phyloP scores from a whole-genome alignment of 2,888 invertebrate species.

The Agrenia bidenticulata region DNA sequence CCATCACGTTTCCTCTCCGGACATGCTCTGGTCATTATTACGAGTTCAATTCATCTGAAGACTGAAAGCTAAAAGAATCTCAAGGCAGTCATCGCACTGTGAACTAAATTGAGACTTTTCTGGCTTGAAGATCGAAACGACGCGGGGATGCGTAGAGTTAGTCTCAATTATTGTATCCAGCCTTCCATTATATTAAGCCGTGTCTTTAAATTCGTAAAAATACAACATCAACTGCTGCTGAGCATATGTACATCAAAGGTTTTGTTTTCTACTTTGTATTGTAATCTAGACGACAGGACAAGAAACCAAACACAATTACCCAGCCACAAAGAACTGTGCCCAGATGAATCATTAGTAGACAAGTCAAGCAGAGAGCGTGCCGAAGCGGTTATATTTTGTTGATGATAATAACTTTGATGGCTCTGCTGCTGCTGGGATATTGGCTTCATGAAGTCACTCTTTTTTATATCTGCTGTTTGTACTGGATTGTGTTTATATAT shows the following conservation, averaged over 20 bases:
- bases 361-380: constrained; percentile 40
- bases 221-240: no score
- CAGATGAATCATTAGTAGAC: constrained; percentile 36
- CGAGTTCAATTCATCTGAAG: not conserved
- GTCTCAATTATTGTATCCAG: no score
- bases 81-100: not conserved
- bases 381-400: constrained; percentile 35
- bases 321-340: constrained; percentile 8
- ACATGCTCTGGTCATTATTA: constrained; percentile 17
- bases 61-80: not conserved
- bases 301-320: not conserved
- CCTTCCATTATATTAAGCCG: no score
- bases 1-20: constrained; percentile 33
- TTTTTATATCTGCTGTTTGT: no score
- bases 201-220: no score
- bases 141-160: no score
- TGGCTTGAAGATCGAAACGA: no score
- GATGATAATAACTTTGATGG: constrained; percentile 20
- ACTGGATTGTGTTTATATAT: not conserved
- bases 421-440: constrained; percentile 11
- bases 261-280: no score
- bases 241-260: no score
- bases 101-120: not conserved
- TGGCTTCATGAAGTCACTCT: constrained; percentile 7
- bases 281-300: no score